phyloP scores from a whole-genome alignment of 2,888 invertebrate genomes.

The Mythimna lalbum region DNA sequence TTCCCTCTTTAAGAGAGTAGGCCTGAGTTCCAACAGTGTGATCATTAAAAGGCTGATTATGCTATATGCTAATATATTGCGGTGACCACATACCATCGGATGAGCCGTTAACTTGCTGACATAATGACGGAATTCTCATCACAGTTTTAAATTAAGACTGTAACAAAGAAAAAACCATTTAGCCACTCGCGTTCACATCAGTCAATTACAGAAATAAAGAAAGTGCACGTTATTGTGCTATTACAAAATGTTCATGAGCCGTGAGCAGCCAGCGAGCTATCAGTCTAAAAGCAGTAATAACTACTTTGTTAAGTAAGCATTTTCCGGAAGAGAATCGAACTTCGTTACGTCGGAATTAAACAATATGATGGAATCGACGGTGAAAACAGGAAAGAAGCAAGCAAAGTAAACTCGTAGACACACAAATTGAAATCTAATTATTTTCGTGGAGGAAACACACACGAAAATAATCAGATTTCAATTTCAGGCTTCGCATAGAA shows the following conservation, averaged over 20 bases:
- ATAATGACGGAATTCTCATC: not conserved
- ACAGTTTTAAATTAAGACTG: not conserved
- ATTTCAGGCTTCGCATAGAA: too few relatives aligned
- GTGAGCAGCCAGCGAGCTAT: slow-evolving; percentile 20
- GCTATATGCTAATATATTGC: too few relatives aligned
- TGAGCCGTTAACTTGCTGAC: not conserved
- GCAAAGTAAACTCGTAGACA: too few relatives aligned
- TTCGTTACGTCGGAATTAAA: slow-evolving; percentile 6
- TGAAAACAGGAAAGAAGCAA: not conserved
- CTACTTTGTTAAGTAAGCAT: slow-evolving; percentile 26
- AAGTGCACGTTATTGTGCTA: slow-evolving; percentile 45
- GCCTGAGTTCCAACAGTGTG: too few relatives aligned
- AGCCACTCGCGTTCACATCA: slow-evolving; percentile 17
- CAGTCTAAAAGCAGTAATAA: slow-evolving; percentile 18
- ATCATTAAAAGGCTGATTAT: too few relatives aligned
- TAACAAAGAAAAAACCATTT: slow-evolving; percentile 1
- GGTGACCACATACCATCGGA: too few relatives aligned
- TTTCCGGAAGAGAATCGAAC: slow-evolving; percentile 40
- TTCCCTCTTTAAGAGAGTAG: too few relatives aligned
- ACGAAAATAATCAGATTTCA: too few relatives aligned
- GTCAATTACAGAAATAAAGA: slow-evolving; percentile 33
- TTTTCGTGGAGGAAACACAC: not conserved
- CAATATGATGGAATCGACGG: slow-evolving; percentile 1
- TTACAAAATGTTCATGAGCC: slow-evolving; percentile 47
- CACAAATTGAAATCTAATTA: not conserved